Percentiles rank a stretch among this genome's conserved stretches.
Conservation (phyloP, 2,797 vertebrate genomes). For the Malurus leucopterus region DNA sequence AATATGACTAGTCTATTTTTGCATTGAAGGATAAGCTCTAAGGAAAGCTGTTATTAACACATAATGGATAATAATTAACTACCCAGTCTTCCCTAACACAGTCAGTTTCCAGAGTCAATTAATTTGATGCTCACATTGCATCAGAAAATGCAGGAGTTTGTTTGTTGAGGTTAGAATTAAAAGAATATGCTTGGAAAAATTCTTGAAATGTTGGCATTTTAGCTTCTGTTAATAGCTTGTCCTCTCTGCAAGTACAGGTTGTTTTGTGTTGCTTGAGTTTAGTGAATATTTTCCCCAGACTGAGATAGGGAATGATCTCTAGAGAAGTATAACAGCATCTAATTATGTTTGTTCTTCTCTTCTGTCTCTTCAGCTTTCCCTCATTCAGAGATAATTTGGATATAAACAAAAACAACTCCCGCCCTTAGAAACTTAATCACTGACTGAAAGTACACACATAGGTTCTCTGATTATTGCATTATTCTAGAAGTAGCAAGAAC, state of each 20-base stretch:
- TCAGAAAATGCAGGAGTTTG: neutral
- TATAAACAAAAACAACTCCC: slow-evolving; percentile 9
- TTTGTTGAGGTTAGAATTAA: slow-evolving; percentile 13
- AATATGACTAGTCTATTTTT: neutral
- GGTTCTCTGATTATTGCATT: neutral
- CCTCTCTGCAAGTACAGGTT: neutral
- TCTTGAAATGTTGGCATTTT: neutral
- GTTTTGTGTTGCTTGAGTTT: neutral
- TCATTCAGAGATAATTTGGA: slow-evolving; percentile 4
- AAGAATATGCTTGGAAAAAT: neutral
- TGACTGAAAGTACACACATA: neutral
- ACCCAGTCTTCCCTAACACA: neutral
- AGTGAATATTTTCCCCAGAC: neutral
- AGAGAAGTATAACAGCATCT: neutral
- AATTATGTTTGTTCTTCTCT: neutral
- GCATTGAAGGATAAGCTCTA: neutral
- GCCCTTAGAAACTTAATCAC: neutral
- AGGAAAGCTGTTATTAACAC: neutral
- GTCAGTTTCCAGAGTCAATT: neutral
- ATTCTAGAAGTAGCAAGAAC: neutral
- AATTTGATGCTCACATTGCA: neutral
- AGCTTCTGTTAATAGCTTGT: neutral
- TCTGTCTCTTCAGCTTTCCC: neutral
- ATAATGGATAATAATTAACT: slow-evolving; percentile 23
- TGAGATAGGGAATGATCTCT: neutral